Evolutionary conservation across 2,888 invertebrate genomes (phyloP), one percentile per base, ranked within the genome.

Genomic region (Thymelicus lineola): DNA sequence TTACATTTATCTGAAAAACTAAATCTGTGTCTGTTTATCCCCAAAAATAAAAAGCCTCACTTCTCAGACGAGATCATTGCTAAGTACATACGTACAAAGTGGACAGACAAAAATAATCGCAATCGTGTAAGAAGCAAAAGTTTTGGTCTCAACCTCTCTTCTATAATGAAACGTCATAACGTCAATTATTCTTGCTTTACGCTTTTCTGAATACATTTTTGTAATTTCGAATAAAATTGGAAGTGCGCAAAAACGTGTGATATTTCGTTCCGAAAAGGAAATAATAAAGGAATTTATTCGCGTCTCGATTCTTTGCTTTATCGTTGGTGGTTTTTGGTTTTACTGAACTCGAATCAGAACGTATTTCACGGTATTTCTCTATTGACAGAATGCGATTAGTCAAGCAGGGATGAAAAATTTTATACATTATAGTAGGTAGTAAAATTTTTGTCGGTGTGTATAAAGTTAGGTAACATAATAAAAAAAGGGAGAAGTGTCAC

Each of bases 191-290:
- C 35, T 14, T 58, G 42, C 50, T 58, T 68, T 71, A 71, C 68
- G 35, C 48, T 71, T 64, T 63, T 45, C 65, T 60, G 71, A 74
- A 74, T 71, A 73, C 68, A 60, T 60, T 71, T 70, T 71, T 59
- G 69, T 71, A 17, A 70, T 70, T 61, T 66, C 46, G 60, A 60
- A 60, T 62, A 73, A 71, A 28, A 72, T 72, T 66, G 70, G 57
- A 58, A 58, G 48, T 63, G 35, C 50, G 69, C 58, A 63, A 63
- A 57, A 69, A 58, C 58, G 69, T 58, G 63, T 57, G 48, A 28
- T 46, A 57, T 36, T 61, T 38, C 14, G 46, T 46, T 48, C 14
- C 63, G 46, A 38, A 58, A 28, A 50, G 58, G 38, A 58, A 58
- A 63, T 63, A 58, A 62, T 62, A 55, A 55, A 62, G 36, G 42